These are phyloP conservation scores for Steinernema hermaphroditum DNA, from an alignment of 2,888 invertebrate species.

Conservation along the genomic window DNA sequence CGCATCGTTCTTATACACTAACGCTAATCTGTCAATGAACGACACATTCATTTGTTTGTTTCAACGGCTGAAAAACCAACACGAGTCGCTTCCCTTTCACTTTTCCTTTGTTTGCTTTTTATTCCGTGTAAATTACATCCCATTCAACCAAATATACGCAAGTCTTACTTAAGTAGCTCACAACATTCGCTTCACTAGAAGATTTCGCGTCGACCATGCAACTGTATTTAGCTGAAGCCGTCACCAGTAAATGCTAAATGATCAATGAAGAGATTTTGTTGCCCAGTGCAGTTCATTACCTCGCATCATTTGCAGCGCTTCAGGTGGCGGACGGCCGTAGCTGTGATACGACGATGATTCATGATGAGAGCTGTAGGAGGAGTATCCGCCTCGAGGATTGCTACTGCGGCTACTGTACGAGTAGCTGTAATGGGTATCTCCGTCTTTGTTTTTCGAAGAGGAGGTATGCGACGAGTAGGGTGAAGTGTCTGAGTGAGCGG, in stretches of 20 bases:
- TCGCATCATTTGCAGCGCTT: background rate
- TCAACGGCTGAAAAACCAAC: background rate
- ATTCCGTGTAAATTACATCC: background rate
- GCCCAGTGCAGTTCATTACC: background rate
- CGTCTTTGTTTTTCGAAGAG: background rate
- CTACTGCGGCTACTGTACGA: background rate
- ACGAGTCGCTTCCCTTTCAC: conserved; percentile 3
- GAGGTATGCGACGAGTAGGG: background rate
- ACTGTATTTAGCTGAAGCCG: background rate
- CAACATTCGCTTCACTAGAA: too few relatives aligned
- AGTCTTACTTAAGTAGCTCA: too few relatives aligned
- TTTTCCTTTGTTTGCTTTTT: background rate
- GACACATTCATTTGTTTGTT: background rate
- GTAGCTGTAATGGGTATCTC: background rate
- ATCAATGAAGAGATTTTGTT: background rate
- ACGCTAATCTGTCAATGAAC: background rate
- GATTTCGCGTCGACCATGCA: too few relatives aligned
- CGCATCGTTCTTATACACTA: background rate
- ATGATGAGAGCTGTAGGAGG: background rate
- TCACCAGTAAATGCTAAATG: background rate
- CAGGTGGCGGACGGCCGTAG: background rate
- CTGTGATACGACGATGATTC: background rate
- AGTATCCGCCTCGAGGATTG: background rate
- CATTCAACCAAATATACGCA: too few relatives aligned
- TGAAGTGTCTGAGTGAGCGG: background rate